Percentiles rank a stretch among this genome's conserved stretches.
Evolutionary conservation across 2,113 vertebrate genomes (phyloP).

Genomic region (Halcyon senegalensis): DNA sequence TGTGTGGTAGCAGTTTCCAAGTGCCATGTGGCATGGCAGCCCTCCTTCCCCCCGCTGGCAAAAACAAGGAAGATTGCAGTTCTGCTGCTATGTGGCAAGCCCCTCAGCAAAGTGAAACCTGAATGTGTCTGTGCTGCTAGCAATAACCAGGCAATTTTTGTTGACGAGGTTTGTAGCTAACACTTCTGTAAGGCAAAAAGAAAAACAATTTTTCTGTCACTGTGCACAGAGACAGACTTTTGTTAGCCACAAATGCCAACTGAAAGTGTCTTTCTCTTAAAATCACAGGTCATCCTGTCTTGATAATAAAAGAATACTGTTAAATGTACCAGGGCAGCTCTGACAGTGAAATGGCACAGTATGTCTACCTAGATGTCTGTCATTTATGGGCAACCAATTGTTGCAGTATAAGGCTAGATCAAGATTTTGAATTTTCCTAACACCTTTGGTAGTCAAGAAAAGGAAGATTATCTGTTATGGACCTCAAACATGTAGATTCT

Average conservation of each 20-base stretch:
- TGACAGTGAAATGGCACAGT: neutral
- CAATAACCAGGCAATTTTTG: conserved; percentile 9
- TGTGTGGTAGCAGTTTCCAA: neutral
- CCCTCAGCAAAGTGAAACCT: neutral
- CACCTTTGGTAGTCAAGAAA: neutral
- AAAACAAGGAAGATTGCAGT: neutral
- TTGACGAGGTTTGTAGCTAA: neutral
- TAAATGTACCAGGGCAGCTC: neutral
- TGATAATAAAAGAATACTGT: neutral
- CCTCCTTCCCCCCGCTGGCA: neutral
- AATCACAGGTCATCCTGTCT: neutral
- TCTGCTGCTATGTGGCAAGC: neutral
- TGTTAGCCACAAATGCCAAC: neutral
- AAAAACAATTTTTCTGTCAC: neutral
- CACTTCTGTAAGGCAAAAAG: neutral
- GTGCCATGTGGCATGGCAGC: conserved; percentile 8
- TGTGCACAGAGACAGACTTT: neutral
- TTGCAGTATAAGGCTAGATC: neutral
- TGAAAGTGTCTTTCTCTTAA: neutral
- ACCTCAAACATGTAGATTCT: neutral
- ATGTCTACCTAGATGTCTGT: no score
- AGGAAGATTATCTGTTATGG: neutral
- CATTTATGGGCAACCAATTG: neutral
- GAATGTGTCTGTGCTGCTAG: neutral
- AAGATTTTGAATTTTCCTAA: neutral